Evolutionary conservation across 2,888 invertebrate species (phyloP).

Genomic region (Diogma glabrata): DNA sequence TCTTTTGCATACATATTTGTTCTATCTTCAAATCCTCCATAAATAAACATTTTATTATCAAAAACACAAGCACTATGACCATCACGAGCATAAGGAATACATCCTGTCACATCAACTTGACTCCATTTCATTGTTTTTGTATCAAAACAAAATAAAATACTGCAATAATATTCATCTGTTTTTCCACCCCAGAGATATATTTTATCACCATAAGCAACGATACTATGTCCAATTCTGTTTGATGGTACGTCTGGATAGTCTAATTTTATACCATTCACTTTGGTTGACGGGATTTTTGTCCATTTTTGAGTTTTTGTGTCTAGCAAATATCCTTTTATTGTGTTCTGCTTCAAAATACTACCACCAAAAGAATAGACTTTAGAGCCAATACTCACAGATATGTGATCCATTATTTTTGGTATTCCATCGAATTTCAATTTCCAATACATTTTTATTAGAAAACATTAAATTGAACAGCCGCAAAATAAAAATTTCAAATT

Average conservation of each 20-base stretch:
- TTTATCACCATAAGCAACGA: slow-evolving; percentile 63
- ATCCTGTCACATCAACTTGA: slow-evolving; percentile 51
- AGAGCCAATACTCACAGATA: slow-evolving; percentile 69
- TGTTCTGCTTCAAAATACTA: slow-evolving; percentile 75
- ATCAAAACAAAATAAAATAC: slow-evolving; percentile 70
- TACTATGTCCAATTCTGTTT: slow-evolving; percentile 84
- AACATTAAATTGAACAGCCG: no score
- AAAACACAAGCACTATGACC: slow-evolving; percentile 84
- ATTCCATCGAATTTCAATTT: slow-evolving; percentile 77
- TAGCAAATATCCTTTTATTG: slow-evolving; percentile 79
- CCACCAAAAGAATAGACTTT: slow-evolving; percentile 86
- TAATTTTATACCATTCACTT: slow-evolving; percentile 35
- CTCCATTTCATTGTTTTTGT: slow-evolving; percentile 58
- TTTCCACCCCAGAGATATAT: slow-evolving; percentile 83
- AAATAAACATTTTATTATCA: slow-evolving; percentile 70
- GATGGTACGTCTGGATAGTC: slow-evolving; percentile 52
- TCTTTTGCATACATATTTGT: slow-evolving; percentile 69
- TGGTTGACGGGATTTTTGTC: slow-evolving; percentile 41
- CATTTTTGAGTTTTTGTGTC: slow-evolving; percentile 59
- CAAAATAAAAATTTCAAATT: no score
- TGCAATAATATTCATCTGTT: slow-evolving; percentile 67
- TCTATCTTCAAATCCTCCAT: slow-evolving; percentile 84
- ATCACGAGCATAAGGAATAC: slow-evolving; percentile 70
- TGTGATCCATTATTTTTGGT: slow-evolving; percentile 85
- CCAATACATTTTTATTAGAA: slow-evolving; percentile 86